Evolutionary conservation across 2,113 vertebrate species (phyloP).

Genomic region (Phrynocephalus versicolor): DNA sequence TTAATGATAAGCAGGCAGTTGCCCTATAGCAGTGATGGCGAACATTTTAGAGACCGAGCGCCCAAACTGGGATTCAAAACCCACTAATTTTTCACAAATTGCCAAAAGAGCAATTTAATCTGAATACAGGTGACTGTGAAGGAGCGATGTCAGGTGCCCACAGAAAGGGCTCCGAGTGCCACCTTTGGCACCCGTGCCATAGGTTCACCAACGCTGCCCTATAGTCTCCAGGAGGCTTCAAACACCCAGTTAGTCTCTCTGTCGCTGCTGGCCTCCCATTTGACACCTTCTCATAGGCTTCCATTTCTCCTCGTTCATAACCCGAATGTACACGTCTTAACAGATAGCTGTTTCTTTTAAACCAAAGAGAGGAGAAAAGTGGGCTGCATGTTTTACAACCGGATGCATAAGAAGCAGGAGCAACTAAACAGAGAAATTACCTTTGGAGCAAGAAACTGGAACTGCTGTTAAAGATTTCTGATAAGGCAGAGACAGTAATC

Average conservation of each 20-base stretch:
- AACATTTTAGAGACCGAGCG: too few relatives aligned
- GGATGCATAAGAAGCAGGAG: neutral
- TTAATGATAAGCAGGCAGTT: too few relatives aligned
- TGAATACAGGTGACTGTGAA: too few relatives aligned
- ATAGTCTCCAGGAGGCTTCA: neutral
- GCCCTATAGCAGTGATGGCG: too few relatives aligned
- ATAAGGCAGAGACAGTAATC: neutral
- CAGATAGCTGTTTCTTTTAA: neutral
- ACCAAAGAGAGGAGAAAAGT: neutral
- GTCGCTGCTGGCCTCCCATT: neutral
- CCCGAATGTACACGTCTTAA: too few relatives aligned
- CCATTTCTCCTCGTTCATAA: neutral
- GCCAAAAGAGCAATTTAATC: too few relatives aligned
- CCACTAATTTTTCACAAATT: too few relatives aligned
- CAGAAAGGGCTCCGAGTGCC: too few relatives aligned
- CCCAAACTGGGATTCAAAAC: too few relatives aligned
- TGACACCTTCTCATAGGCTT: neutral
- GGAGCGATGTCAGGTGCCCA: too few relatives aligned
- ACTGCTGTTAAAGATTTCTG: neutral
- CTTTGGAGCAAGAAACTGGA: neutral
- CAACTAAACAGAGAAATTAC: neutral
- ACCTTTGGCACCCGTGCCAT: too few relatives aligned
- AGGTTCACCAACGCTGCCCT: neutral
- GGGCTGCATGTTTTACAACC: neutral
- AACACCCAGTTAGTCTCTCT: neutral